These are phyloP conservation scores for Caenorhabditis inopinata DNA, from an alignment of 1,140 invertebrate species.

Conservation along the genomic window DNA sequence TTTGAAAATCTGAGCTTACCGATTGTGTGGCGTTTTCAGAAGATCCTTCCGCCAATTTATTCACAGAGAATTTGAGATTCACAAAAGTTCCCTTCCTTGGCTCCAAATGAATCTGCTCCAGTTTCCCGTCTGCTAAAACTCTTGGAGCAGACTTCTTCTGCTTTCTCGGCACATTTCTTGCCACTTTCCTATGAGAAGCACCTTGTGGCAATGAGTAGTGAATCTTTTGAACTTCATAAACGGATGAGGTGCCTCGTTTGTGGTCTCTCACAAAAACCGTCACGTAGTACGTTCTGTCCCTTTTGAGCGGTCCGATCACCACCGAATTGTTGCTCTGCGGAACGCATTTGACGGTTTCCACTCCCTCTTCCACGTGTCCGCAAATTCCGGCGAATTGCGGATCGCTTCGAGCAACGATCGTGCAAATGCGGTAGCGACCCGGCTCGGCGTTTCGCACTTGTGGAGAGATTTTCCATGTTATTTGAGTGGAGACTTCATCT, in stretches of 20 bases:
- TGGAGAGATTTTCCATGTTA: conserved; percentile 3
- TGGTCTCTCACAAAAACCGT: conserved; percentile 48
- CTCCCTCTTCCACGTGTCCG: conserved; percentile 40
- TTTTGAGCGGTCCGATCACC: conserved; percentile 36
- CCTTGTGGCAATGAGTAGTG: neutral
- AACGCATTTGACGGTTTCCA: conserved; percentile 49
- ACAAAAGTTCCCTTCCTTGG: neutral
- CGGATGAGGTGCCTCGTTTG: conserved; percentile 40
- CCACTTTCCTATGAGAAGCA: neutral
- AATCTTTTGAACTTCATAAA: conserved; percentile 30
- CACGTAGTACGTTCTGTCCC: conserved; percentile 42
- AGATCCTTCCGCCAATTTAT: neutral
- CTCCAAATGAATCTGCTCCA: conserved; percentile 4
- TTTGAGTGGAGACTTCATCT: neutral
- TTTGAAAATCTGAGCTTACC: neutral
- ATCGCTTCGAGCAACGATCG: conserved; percentile 35
- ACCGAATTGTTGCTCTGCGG: conserved; percentile 41
- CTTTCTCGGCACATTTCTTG: conserved; percentile 7
- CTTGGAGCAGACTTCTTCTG: neutral
- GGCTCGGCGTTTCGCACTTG: conserved; percentile 31
- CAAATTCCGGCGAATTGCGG: conserved; percentile 40
- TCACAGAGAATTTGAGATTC: neutral
- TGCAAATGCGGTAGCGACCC: conserved; percentile 42
- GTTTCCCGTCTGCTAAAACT: neutral
- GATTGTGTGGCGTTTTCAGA: neutral